phyloP scores from a whole-genome alignment of 2,797 vertebrate genomes.

The Rhinatrema bivittatum region DNA sequence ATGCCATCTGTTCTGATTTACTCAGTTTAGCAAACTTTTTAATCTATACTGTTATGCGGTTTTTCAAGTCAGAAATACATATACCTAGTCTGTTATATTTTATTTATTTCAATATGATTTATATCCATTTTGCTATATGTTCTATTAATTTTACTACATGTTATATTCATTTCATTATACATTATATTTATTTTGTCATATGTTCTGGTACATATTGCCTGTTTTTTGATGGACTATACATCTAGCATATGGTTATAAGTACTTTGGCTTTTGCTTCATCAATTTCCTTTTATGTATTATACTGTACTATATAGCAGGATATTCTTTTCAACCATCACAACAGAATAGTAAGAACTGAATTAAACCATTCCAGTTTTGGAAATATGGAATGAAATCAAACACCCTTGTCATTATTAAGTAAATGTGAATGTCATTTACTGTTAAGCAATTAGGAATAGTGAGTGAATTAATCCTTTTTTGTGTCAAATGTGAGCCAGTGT shows the following conservation, averaged over 20 bases:
- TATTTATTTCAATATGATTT: slow-evolving; percentile 41
- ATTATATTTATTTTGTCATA: slow-evolving; percentile 13
- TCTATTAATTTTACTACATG: slow-evolving; percentile 22
- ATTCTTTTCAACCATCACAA: no score
- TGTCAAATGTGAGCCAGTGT: no score
- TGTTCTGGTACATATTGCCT: slow-evolving; percentile 2
- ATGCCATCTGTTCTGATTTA: slow-evolving; percentile 25
- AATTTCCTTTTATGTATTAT: no score
- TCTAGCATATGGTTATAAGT: slow-evolving; percentile 10
- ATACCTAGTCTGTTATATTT: slow-evolving; percentile 28
- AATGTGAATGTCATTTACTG: neutral
- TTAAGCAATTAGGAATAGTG: slow-evolving; percentile 8
- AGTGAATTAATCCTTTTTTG: no score
- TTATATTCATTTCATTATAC: slow-evolving; percentile 20
- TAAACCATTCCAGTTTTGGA: slow-evolving; percentile 1
- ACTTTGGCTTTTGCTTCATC: slow-evolving; percentile 9
- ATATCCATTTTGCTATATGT: slow-evolving; percentile 24
- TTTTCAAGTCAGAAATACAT: slow-evolving; percentile 32
- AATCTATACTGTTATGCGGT: slow-evolving; percentile 32
- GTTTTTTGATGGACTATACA: slow-evolving; percentile 10
- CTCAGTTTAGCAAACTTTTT: slow-evolving; percentile 29
- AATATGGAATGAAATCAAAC: neutral
- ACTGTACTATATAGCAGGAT: no score
- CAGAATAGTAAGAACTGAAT: slow-evolving; percentile 8
- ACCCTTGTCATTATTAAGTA: slow-evolving; percentile 7